These are phyloP conservation scores for Leptura quadrifasciata DNA, from an alignment of 2,888 invertebrate genomes.

Conservation along the genomic window DNA sequence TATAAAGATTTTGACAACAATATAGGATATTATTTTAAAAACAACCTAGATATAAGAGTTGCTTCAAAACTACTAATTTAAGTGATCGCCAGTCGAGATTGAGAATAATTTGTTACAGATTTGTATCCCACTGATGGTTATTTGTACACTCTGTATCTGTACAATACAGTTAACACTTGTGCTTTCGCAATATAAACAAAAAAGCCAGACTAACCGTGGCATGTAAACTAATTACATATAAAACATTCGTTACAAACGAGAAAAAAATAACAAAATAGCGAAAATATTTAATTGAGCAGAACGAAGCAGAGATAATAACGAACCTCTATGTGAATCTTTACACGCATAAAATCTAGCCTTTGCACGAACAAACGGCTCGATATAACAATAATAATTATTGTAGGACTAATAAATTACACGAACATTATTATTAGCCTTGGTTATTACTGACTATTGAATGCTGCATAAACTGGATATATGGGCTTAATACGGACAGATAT, in stretches of 20 bases:
- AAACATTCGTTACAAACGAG: neutral
- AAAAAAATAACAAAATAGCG: neutral
- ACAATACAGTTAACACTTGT: neutral
- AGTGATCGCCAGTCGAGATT: too few relatives aligned
- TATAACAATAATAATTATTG: conserved; percentile 32
- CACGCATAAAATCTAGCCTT: neutral
- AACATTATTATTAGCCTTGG: conserved; percentile 34
- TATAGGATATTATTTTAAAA: too few relatives aligned
- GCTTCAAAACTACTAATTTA: too few relatives aligned
- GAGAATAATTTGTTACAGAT: too few relatives aligned
- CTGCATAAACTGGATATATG: conserved; percentile 13
- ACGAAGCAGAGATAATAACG: conserved; percentile 13
- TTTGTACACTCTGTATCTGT: neutral
- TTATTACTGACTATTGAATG: conserved; percentile 13
- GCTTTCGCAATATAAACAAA: neutral
- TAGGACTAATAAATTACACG: conserved; percentile 31
- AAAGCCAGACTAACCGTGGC: neutral
- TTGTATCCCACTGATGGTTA: neutral
- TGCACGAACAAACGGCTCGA: conserved; percentile 9
- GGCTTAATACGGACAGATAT: neutral
- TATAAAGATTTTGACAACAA: too few relatives aligned
- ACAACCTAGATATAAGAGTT: too few relatives aligned
- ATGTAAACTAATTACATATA: conserved; percentile 1
- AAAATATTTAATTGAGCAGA: conserved; percentile 17
- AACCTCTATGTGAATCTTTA: conserved; percentile 7